Base-by-base conservation (phyloP, 2,888 invertebrate species). In the Melinaea marsaeus region DNA sequence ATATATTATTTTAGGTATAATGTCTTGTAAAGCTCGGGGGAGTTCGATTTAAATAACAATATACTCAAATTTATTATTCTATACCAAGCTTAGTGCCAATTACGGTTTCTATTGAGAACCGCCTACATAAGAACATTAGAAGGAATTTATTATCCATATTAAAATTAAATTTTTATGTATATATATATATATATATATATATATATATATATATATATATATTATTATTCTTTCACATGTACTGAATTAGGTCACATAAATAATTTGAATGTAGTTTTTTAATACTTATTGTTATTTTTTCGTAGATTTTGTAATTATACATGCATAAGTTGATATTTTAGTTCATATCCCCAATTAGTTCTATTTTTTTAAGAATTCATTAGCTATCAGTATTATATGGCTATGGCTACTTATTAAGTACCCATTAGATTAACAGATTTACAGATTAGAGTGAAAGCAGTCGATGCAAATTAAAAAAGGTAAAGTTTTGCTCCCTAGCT, bases 21-120 rank as follows among this genome's bases (percentile, higher is more conserved):
- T 51, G 32, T 57, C 47, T 60, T 55, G 56, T 61, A 62, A 55
- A 59, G 56, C 60, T 60, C 61, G 57, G 22, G 65, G 66, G 66
- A 51, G 42, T 63, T 54, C 55, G 57, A 68, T 71, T 71, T 70
- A 68, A 71, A 71, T 72, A 70, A 67, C 69, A 71, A 70, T 68
- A 70, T 69, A 68, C 60, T 64, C 63, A 67, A 68, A 70, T 66
- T 68, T 66, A 61, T 67, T 66, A 66, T 60, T 62, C 60, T 62
- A 66, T 68, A 66, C 67, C 63, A 64, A 63, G 63, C 68, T 64
- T 62, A 60, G 64, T 57, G 62, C 61, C 69, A 70, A 71, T 71
- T 70, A 69, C 65, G 56, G 64, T 45, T 61, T 65, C 54, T 58
- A 35, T 60, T 57, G 58, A 56, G 13, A 13, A 35, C 45, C 60